Conservation (phyloP, 1,140 invertebrate species). For the Nasonia giraulti region DNA sequence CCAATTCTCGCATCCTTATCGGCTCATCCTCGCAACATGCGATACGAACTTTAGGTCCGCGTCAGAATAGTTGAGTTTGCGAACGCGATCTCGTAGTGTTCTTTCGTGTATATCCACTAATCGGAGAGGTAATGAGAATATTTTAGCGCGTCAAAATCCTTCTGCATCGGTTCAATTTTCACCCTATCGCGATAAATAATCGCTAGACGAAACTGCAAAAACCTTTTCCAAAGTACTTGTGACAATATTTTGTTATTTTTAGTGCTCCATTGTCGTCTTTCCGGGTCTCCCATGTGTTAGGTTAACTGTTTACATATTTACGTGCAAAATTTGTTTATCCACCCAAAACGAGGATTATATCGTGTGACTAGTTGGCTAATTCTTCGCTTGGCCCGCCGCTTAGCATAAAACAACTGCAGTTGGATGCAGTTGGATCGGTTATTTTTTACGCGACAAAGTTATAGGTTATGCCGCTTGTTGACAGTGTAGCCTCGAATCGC, state of each 20-base stretch:
- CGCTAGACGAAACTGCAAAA: background rate
- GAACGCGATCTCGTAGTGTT: constrained; percentile 44
- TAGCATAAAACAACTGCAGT: background rate
- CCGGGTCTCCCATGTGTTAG: constrained; percentile 32
- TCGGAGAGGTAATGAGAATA: constrained; percentile 57
- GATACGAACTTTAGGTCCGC: background rate
- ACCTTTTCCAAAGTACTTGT: background rate
- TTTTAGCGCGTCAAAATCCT: constrained; percentile 56
- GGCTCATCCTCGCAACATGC: background rate
- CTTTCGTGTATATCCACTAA: constrained; percentile 56
- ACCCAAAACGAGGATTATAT: background rate
- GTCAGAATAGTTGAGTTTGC: constrained; percentile 35
- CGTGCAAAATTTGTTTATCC: background rate
- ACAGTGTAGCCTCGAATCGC: constrained; percentile 12
- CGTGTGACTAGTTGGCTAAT: background rate
- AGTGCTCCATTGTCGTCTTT: background rate
- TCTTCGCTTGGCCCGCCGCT: background rate
- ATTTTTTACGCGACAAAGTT: background rate
- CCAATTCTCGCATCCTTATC: no score
- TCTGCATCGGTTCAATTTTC: constrained; percentile 55
- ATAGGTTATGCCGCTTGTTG: constrained; percentile 43
- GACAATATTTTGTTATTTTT: constrained; percentile 25
- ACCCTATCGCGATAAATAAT: background rate
- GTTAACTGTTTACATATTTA: constrained; percentile 44
- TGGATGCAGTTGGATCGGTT: background rate